Percentiles rank a stretch among this genome's conserved stretches.
Conservation (phyloP, 1,140 invertebrate genomes). For the Callitettix versicolor region DNA sequence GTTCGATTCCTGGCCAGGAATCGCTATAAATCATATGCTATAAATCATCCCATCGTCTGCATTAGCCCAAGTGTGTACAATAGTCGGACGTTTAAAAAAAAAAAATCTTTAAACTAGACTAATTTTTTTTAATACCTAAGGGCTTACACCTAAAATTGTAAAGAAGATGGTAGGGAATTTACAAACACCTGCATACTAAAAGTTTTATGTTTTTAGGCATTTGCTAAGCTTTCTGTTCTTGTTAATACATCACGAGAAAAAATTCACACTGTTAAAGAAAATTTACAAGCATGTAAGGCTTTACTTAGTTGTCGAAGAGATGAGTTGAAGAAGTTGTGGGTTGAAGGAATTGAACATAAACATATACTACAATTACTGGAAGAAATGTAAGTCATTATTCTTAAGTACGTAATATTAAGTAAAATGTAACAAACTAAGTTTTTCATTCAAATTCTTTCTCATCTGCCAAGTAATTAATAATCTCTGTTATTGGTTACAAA, state of each 20-base stretch:
- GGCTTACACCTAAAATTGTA: too few species aligned
- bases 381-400: constrained; percentile 84
- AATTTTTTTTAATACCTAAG: too few species aligned
- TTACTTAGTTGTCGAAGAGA: constrained; percentile 83
- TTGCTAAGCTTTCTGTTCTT: constrained; percentile 65
- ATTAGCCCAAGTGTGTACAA: too few species aligned
- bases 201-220: constrained; percentile 54
- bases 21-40: too few species aligned
- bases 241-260: constrained; percentile 70
- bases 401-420: too few species aligned
- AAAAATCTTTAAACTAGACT: too few species aligned
- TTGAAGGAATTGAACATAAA: constrained; percentile 86
- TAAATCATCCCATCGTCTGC: too few species aligned
- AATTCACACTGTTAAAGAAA: constrained; percentile 75
- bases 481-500: not conserved
- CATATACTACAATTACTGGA: constrained; percentile 77
- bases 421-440: too few species aligned
- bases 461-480: not conserved
- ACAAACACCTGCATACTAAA: too few species aligned
- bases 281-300: constrained; percentile 80
- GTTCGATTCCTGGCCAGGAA: too few species aligned
- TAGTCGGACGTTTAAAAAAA: too few species aligned
- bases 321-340: constrained; percentile 85
- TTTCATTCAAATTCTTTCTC: not conserved
- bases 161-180: too few species aligned